phyloP scores from a whole-genome alignment of 2,113 vertebrate genomes.

The Xiphias gladius region DNA sequence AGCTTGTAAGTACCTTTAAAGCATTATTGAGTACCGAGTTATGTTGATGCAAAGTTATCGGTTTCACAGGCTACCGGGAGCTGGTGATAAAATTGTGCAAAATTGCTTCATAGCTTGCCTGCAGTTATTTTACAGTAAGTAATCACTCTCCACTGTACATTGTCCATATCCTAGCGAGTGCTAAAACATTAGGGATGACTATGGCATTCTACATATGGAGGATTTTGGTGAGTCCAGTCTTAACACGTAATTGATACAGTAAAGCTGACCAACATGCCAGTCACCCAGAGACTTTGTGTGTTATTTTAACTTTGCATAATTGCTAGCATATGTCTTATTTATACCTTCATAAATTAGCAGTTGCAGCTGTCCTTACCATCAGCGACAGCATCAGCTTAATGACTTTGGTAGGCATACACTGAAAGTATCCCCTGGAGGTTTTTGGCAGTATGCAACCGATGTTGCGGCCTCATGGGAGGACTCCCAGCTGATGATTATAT shows the following conservation, averaged over 20 bases:
- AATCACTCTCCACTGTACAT: neutral
- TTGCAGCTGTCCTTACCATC: neutral
- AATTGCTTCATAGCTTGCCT: neutral
- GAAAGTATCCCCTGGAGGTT: slow-evolving; percentile 21
- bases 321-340: neutral
- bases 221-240: neutral
- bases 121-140: neutral
- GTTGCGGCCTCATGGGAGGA: slow-evolving; percentile 22
- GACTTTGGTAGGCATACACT: neutral
- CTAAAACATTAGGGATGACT: neutral
- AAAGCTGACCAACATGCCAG: neutral
- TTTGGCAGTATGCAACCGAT: slow-evolving; percentile 14
- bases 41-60: too few relatives aligned
- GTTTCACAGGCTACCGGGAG: neutral
- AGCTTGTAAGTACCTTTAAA: neutral
- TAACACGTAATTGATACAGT: neutral
- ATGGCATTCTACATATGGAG: neutral
- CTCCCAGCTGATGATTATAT: slow-evolving; percentile 21
- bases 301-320: neutral
- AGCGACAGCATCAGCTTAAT: slow-evolving; percentile 16
- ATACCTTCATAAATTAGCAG: neutral
- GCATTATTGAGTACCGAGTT: neutral
- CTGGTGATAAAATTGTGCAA: neutral
- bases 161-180: neutral
- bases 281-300: neutral